These are phyloP conservation scores for Malachius bipustulatus DNA, from an alignment of 2,888 invertebrate genomes.

Conservation along the genomic window DNA sequence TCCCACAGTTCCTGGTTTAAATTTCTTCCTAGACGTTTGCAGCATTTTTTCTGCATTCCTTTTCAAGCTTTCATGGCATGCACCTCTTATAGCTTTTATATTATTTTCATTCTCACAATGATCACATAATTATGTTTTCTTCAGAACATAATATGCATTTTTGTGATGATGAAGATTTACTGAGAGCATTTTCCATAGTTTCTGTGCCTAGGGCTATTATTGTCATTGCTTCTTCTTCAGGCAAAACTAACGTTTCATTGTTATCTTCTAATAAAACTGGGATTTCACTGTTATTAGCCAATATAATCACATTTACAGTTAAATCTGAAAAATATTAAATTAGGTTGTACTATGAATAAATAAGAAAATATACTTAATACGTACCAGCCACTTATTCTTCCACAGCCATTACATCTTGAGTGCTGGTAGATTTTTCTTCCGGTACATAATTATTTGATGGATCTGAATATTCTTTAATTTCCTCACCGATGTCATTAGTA, in stretches of 20 bases:
- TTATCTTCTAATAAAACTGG: conserved; percentile 1
- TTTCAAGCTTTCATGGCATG: not conserved
- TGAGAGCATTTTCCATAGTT: conserved; percentile 6
- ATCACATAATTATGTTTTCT: conserved; percentile 2
- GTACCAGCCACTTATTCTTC: conserved; percentile 4
- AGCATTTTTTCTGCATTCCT: not conserved
- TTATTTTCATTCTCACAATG: not conserved
- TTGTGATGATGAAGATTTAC: not conserved
- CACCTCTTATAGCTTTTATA: conserved; percentile 2
- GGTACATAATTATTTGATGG: conserved; percentile 4
- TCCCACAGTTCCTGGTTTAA: not conserved
- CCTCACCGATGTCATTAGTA: too few species aligned
- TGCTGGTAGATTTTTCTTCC: conserved; percentile 4
- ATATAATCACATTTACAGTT: conserved; percentile 3
- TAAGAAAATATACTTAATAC: conserved; percentile 1
- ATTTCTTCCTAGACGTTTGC: conserved; percentile 1
- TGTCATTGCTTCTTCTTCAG: conserved; percentile 5
- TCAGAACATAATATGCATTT: conserved; percentile 5
- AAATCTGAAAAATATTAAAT: conserved; percentile 2
- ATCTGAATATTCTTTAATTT: conserved; percentile 1
- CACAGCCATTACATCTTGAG: conserved; percentile 1
- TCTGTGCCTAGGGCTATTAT: conserved; percentile 2
- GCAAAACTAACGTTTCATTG: conserved; percentile 4
- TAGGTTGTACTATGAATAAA: conserved; percentile 1
- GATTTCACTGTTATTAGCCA: conserved; percentile 1